Evolutionary conservation across 2,888 invertebrate species (phyloP), one percentile per base, ranked within the genome.

Genomic region (Synergus gifuensis): DNA sequence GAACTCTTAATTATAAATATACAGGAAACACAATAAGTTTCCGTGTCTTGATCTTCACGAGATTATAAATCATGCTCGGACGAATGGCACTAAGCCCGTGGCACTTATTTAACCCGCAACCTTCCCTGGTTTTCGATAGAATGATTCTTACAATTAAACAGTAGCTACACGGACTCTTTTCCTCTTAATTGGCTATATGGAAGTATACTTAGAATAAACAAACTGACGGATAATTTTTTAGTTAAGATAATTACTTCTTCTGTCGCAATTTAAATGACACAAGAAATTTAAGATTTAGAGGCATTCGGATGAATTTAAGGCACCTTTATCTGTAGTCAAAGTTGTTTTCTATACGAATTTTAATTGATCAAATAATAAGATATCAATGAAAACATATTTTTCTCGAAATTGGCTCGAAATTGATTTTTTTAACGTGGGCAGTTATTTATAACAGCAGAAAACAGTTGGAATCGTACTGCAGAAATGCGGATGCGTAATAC

Each of bases 91-190:
- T 18, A 60, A 60, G 11, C 12, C 11, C 12, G 60, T 60, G 12
- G 22, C 49, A 49, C 69, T 28, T 69, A 54, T n/a, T 67, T 69
- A 69, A 69, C 78, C 84, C 82, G 76, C 73, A 76, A 54, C 49
- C 62, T 22, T 77, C 22, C 63, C 12, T 14, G 36, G 16, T 54
- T 18, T 54, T 49, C 7, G 14, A 58, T 49, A 69, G 18, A 49
- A 28, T 66, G 18, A 67, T 49, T 46, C 49, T 54, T 69, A 69
- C 28, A 69, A 42, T 80, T 69, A 69, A 54, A 76, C 36, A 60
- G 4, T 58, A 62, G 36, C 60, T 79, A 60, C 58, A 44, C 66
- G 64, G n/a, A 40, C 76, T 28, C 12, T 22, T 12, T 63, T 28
- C 28, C 28, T 28, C 28, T 46, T 69, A 69, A 16, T 49, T n/a